These are phyloP conservation scores for Drosophila suzukii DNA, from an alignment of 1,140 invertebrate species.

Conservation along the genomic window DNA sequence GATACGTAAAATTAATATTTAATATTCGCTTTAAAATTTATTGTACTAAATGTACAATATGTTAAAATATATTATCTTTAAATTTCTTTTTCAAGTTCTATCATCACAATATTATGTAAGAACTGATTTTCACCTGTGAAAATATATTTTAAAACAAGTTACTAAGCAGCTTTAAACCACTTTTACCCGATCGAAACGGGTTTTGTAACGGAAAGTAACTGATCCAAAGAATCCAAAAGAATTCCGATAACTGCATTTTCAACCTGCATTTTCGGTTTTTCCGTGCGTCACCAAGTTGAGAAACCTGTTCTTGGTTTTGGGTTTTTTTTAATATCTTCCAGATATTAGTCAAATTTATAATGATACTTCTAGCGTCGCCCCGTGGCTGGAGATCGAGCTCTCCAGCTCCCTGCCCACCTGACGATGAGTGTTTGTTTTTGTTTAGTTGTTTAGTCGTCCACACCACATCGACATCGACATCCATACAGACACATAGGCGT, in stretches of 20 bases:
- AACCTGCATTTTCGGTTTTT: slow-evolving; percentile 37
- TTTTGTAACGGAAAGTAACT: slow-evolving; percentile 19
- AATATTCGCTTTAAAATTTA: no score
- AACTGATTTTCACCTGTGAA: neutral
- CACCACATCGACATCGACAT: slow-evolving; percentile 2
- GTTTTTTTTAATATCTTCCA: slow-evolving; percentile 35
- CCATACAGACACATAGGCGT: neutral
- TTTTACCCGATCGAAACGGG: slow-evolving; percentile 16
- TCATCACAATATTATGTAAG: no score
- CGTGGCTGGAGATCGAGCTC: slow-evolving; percentile 10
- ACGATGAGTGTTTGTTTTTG: slow-evolving; percentile 59
- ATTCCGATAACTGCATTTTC: slow-evolving; percentile 17
- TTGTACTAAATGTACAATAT: no score
- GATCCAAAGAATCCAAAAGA: slow-evolving; percentile 14
- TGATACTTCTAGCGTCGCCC: slow-evolving; percentile 22
- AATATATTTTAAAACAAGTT: neutral
- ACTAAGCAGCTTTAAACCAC: neutral
- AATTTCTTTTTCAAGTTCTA: no score
- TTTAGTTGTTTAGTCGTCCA: slow-evolving; percentile 49
- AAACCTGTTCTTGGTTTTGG: slow-evolving; percentile 38
- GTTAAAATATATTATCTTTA: no score
- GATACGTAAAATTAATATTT: no score
- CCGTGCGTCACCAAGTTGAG: slow-evolving; percentile 28
- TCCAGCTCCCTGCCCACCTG: slow-evolving; percentile 31
- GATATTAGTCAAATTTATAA: slow-evolving; percentile 52